Conservation (phyloP, 2,888 invertebrate species). For the Drosophila subquinaria region DNA sequence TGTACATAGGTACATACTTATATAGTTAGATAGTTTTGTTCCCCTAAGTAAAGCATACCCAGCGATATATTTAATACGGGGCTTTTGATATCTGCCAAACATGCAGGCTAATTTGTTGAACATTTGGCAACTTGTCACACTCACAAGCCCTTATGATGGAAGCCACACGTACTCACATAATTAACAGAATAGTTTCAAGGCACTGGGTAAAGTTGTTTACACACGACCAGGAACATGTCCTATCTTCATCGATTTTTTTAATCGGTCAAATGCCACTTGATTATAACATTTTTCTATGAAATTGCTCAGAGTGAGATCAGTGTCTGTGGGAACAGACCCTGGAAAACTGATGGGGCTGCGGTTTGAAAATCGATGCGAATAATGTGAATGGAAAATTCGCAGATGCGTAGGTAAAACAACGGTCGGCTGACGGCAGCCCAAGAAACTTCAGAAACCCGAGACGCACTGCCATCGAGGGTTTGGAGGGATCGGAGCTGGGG, state of each 20-base stretch:
- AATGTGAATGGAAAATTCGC: not conserved
- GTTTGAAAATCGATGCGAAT: not conserved
- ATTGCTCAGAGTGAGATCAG: not conserved
- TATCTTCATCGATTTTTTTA: too few species aligned
- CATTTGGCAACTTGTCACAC: conserved; percentile 55
- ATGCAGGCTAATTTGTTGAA: conserved; percentile 40
- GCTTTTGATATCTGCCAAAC: conserved; percentile 11
- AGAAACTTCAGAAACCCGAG: not conserved
- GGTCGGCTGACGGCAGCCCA: not conserved
- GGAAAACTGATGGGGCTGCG: not conserved
- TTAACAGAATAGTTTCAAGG: conserved; percentile 43
- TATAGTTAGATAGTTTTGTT: not conserved
- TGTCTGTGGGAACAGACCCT: not conserved
- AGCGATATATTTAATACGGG: not conserved
- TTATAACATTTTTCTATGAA: not conserved
- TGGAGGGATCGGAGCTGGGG: not conserved
- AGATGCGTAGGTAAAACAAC: not conserved
- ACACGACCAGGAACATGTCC: not conserved
- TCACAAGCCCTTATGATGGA: conserved; percentile 19
- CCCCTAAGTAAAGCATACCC: not conserved
- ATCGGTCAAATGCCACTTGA: too few species aligned
- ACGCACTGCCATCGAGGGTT: not conserved
- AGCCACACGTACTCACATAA: conserved; percentile 46
- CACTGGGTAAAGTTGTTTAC: not conserved
- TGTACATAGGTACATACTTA: too few species aligned